These are phyloP conservation scores for Oxytorus armatus DNA, from an alignment of 2,888 invertebrate genomes.

Conservation along the genomic window DNA sequence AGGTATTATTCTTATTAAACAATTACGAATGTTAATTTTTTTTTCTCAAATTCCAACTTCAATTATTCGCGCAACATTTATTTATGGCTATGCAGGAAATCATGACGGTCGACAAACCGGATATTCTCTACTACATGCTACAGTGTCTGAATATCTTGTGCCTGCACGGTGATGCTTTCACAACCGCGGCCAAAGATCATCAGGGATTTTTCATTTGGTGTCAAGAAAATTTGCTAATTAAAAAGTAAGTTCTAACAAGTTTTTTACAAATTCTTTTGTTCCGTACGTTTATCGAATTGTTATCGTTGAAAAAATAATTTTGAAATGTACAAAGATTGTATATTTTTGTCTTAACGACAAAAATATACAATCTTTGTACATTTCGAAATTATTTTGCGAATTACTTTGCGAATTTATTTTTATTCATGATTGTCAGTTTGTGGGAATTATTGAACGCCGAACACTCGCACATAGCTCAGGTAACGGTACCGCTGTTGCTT, in stretches of 20 bases:
- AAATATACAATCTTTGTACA: not conserved
- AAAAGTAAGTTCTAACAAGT: conserved; percentile 91
- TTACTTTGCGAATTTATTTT: too few relatives aligned
- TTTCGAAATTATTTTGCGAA: not conserved
- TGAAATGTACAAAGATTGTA: not conserved
- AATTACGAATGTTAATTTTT: conserved; percentile 41
- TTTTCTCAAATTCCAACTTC: conserved; percentile 26
- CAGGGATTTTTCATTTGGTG: conserved; percentile 97
- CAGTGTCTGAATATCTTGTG: conserved; percentile 96
- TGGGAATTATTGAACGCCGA: conserved; percentile 97
- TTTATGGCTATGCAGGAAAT: conserved; percentile 92
- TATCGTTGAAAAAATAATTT: not conserved
- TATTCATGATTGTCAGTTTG: conserved; percentile 87
- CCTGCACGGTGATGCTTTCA: conserved; percentile 96
- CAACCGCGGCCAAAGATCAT: conserved; percentile 94
- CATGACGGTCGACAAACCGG: conserved; percentile 93
- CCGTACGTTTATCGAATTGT: conserved; percentile 19
- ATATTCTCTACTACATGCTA: conserved; percentile 96
- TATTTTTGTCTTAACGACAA: too few relatives aligned
- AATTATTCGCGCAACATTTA: not conserved
- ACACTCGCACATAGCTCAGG: conserved; percentile 97
- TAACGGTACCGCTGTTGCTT: conserved; percentile 95
- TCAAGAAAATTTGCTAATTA: conserved; percentile 97
- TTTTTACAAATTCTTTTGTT: conserved; percentile 11
- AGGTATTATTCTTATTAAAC: conserved; percentile 85